Evolutionary conservation across 23 tunicate genomes (phyloP).

Genomic region (Ciona savignyi): DNA sequence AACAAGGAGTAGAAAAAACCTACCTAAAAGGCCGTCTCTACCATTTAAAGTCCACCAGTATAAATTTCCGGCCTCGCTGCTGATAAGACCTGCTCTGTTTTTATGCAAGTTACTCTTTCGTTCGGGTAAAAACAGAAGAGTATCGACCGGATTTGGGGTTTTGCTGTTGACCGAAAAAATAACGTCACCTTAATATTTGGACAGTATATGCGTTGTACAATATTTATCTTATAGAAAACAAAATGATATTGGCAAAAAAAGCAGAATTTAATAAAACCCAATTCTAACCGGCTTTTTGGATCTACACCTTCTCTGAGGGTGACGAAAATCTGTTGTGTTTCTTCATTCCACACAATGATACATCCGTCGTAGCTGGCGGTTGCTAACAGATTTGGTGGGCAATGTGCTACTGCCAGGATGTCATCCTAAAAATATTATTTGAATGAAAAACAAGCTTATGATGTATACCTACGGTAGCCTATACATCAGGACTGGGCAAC

Average conservation of each 20-base stretch:
- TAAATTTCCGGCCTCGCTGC: conserved; percentile 66
- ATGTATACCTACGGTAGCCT: too few relatives aligned
- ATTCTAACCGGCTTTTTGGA: neutral
- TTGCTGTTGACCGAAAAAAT: neutral
- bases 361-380: conserved; percentile 96
- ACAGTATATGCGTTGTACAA: too few relatives aligned
- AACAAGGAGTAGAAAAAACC: neutral
- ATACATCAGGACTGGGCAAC: too few relatives aligned
- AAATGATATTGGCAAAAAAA: too few relatives aligned
- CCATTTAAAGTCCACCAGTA: conserved; percentile 81
- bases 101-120: conserved; percentile 23
- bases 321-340: conserved; percentile 62
- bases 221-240: too few relatives aligned
- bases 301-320: conserved; percentile 38
- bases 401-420: conserved; percentile 59
- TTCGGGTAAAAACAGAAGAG: conserved; percentile 45
- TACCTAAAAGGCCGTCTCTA: conserved; percentile 44
- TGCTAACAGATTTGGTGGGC: conserved; percentile 63
- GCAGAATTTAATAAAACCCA: neutral
- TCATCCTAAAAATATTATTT: conserved; percentile 48
- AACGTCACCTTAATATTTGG: too few relatives aligned
- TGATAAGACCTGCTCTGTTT: conserved; percentile 51
- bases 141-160: conserved; percentile 36
- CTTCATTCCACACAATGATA: conserved; percentile 87
- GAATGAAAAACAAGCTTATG: neutral